Percentiles rank a stretch among this genome's conserved stretches.
phyloP scores from a whole-genome alignment of 2,888 invertebrate species.

The Yponomeuta evonymella region DNA sequence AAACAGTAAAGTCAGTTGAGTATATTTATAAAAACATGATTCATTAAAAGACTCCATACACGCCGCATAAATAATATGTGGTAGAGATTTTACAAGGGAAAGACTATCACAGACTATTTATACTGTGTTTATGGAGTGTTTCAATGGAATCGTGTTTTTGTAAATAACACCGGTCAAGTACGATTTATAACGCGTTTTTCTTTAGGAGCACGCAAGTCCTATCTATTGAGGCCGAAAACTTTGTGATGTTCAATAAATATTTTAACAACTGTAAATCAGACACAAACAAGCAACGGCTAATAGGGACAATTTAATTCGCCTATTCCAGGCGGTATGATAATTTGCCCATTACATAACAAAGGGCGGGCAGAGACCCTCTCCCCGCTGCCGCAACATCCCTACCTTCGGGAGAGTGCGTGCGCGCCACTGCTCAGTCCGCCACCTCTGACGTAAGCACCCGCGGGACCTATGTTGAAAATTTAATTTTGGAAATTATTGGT shows the following conservation, averaged over 20 bases:
- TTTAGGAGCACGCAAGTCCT: too few species aligned
- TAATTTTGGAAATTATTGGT: background rate
- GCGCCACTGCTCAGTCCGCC: constrained; percentile 45
- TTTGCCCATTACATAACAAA: constrained; percentile 3
- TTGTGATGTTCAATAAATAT: too few species aligned
- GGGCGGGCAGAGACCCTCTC: constrained; percentile 10
- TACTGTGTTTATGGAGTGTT: too few species aligned
- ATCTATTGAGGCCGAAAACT: too few species aligned
- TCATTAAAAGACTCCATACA: background rate
- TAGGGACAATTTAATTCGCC: background rate
- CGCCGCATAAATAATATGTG: too few species aligned
- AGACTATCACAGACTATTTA: too few species aligned
- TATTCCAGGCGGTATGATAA: background rate
- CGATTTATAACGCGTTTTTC: too few species aligned
- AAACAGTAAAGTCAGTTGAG: too few species aligned
- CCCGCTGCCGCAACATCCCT: constrained; percentile 26
- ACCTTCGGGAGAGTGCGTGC: constrained; percentile 41
- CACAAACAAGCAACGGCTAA: background rate
- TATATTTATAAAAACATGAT: background rate
- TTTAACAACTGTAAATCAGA: too few species aligned
- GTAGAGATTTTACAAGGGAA: too few species aligned
- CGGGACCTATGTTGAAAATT: constrained; percentile 3
- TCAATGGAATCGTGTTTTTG: too few species aligned
- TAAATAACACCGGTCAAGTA: too few species aligned
- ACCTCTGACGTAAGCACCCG: constrained; percentile 39